Evolutionary conservation across 2,797 vertebrate genomes (phyloP).

Genomic region (Dendrocincla fuliginosa): DNA sequence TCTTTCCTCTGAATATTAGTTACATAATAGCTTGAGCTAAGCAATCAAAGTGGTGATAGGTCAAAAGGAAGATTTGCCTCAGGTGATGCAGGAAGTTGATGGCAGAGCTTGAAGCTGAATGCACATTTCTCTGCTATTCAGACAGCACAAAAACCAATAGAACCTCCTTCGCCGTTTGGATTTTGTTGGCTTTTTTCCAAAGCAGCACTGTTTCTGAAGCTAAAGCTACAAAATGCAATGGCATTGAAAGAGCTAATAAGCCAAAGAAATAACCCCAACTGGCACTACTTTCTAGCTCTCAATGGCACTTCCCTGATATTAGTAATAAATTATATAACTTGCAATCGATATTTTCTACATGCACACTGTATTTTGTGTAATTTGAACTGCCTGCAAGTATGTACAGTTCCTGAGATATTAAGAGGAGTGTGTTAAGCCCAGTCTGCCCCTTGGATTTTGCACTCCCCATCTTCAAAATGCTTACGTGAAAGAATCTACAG

Average conservation of each 20-base stretch:
- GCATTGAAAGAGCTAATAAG: conserved; percentile 15
- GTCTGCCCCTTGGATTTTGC: neutral
- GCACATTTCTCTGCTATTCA: conserved; percentile 22
- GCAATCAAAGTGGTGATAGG: conserved; percentile 59
- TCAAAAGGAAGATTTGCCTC: conserved; percentile 68
- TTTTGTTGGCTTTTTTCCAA: conserved; percentile 50
- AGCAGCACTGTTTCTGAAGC: conserved; percentile 8
- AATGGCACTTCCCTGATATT: neutral
- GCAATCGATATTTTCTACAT: neutral
- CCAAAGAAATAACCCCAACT: conserved; percentile 16
- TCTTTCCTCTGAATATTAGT: conserved; percentile 59
- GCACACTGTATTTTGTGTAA: neutral
- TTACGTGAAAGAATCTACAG: neutral
- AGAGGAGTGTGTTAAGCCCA: neutral
- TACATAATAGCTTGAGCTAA: conserved; percentile 62
- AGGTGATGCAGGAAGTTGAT: conserved; percentile 61
- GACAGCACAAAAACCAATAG: neutral
- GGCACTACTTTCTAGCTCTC: neutral
- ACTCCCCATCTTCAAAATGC: neutral
- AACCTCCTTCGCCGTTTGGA: neutral
- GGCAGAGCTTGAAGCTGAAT: conserved; percentile 58
- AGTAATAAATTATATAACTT: neutral
- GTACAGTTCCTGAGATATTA: neutral
- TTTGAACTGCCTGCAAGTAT: neutral
- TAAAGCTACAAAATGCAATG: conserved; percentile 26